phyloP scores from a whole-genome alignment of 2,113 vertebrate species.

The Hymenochirus boettgeri region DNA sequence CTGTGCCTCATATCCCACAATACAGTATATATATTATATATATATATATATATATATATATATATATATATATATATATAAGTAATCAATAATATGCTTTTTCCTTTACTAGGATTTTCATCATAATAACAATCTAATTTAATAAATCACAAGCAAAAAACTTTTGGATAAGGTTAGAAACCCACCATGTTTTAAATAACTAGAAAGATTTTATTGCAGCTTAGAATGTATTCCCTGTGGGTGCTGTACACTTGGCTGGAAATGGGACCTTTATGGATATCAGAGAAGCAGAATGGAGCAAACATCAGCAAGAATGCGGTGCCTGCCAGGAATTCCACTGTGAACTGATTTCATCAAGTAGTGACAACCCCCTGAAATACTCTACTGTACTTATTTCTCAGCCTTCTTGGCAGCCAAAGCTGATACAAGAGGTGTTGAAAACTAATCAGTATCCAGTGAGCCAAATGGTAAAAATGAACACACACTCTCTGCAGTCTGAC shows the following conservation, averaged over 20 bases:
- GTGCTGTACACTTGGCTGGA: neutral
- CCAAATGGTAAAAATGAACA: slow-evolving; percentile 40
- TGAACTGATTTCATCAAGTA: slow-evolving; percentile 48
- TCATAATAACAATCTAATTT: too few relatives aligned
- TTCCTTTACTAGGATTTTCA: too few relatives aligned
- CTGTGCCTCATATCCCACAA: too few relatives aligned
- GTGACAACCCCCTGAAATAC: slow-evolving; percentile 31
- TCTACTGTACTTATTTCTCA: slow-evolving; percentile 20
- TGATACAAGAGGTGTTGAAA: slow-evolving; percentile 48
- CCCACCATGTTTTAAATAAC: neutral
- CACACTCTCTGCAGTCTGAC: slow-evolving; percentile 40
- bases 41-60: too few relatives aligned
- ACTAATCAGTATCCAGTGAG: slow-evolving; percentile 35
- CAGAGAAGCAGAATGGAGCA: neutral
- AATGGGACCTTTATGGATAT: neutral
- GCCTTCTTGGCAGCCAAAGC: slow-evolving; percentile 36
- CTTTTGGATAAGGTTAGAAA: too few relatives aligned
- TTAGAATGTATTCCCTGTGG: neutral
- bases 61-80: too few relatives aligned
- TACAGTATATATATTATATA: too few relatives aligned
- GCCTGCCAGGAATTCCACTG: slow-evolving; percentile 45
- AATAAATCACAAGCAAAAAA: too few relatives aligned
- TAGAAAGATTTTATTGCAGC: neutral
- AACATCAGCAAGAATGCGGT: neutral
- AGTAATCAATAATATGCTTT: too few relatives aligned